phyloP scores from a whole-genome alignment of 2,113 vertebrate species.

The Odontesthes bonariensis region DNA sequence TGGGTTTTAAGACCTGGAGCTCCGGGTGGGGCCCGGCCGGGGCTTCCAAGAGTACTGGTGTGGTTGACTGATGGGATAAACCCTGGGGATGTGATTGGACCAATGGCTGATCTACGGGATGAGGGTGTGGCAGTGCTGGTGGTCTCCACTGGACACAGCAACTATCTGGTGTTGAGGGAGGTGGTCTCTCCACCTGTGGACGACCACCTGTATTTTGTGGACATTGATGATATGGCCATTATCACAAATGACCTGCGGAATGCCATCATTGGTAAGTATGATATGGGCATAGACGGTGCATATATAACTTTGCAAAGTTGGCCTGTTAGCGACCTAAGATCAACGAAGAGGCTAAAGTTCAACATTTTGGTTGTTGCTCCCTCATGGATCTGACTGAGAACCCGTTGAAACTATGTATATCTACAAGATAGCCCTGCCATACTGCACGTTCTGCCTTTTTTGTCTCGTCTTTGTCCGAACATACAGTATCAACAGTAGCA shows the following conservation, averaged over 20 bases:
- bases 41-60: conserved; percentile 91
- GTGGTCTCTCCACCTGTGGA: conserved; percentile 88
- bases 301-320: no score
- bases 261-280: conserved; percentile 87
- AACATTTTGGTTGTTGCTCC: neutral
- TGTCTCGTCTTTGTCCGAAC: no score
- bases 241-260: conserved; percentile 87
- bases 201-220: conserved; percentile 91
- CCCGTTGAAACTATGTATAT: no score
- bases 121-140: conserved; percentile 90
- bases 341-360: neutral
- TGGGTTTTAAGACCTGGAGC: conserved; percentile 72
- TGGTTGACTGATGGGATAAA: conserved; percentile 96
- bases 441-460: no score
- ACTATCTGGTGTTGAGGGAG: conserved; percentile 85
- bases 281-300: neutral
- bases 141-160: conserved; percentile 91
- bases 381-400: no score
- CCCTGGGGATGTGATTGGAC: conserved; percentile 87
- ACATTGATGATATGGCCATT: conserved; percentile 92
- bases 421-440: no score
- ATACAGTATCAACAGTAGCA: no score
- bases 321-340: no score
- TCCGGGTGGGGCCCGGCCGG: conserved; percentile 72
- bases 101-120: conserved; percentile 87